Evolutionary conservation across 92 coral and sea anemone genomes (phyloP).

Genomic region (Zoanthus solanderi): DNA sequence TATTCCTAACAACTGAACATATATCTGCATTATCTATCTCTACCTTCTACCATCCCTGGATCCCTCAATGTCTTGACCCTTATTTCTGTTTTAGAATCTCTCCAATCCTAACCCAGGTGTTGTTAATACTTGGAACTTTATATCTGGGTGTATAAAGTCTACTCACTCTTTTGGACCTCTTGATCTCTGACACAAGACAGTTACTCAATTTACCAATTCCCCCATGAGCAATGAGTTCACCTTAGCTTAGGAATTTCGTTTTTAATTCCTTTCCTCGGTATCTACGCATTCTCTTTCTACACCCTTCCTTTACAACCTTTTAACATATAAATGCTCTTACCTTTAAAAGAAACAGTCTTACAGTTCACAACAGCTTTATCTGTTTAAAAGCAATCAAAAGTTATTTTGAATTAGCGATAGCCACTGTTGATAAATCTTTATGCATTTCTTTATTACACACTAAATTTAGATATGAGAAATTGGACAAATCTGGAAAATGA

Average conservation of each 20-base stretch:
- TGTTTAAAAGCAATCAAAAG: neutral
- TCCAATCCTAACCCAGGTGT: neutral
- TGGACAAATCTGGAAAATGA: too few relatives aligned
- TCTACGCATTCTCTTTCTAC: neutral
- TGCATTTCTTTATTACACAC: too few relatives aligned
- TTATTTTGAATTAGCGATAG: neutral
- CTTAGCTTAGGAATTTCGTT: too few relatives aligned
- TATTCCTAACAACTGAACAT: too few relatives aligned
- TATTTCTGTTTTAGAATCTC: neutral
- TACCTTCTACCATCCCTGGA: too few relatives aligned
- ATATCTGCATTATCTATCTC: too few relatives aligned
- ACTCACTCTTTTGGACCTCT: too few relatives aligned
- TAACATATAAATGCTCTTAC: neutral
- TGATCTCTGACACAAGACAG: too few relatives aligned
- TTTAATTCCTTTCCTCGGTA: neutral
- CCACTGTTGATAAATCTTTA: too few relatives aligned
- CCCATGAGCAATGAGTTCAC: too few relatives aligned
- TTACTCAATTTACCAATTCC: too few relatives aligned
- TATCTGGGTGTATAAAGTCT: neutral
- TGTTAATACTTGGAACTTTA: neutral
- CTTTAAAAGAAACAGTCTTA: slow-evolving; percentile 18
- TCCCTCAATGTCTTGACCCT: neutral
- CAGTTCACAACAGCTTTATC: slow-evolving; percentile 15
- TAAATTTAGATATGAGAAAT: too few relatives aligned
- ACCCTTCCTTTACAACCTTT: neutral